phyloP scores from a whole-genome alignment of 2,113 vertebrate genomes.

The Muscicapa adusta region DNA sequence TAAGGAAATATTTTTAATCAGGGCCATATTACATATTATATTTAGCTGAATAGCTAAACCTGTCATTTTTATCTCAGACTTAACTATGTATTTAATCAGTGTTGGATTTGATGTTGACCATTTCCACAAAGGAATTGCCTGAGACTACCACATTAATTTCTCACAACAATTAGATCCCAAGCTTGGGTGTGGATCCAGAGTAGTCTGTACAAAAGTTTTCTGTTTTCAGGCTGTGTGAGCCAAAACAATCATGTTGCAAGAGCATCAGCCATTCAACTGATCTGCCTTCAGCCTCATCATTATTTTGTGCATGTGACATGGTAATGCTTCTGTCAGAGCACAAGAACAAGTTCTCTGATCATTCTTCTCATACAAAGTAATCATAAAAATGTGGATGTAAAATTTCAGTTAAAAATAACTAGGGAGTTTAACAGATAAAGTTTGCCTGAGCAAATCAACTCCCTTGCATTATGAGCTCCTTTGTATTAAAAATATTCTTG shows the following conservation, averaged over 20 bases:
- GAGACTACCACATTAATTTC: not conserved
- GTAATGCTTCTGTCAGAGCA: not conserved
- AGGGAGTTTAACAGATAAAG: not conserved
- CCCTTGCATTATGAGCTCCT: not conserved
- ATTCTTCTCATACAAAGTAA: not conserved
- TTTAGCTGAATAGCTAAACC: not conserved
- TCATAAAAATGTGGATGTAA: not conserved
- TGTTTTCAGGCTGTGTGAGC: not conserved
- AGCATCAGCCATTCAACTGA: not conserved
- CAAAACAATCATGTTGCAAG: not conserved
- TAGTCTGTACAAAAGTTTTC: not conserved
- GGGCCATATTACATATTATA: not conserved
- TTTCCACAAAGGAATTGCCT: not conserved
- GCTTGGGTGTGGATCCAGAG: not conserved
- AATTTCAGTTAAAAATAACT: not conserved
- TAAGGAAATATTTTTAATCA: not conserved
- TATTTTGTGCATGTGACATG: rapidly evolving
- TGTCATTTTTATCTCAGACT: not conserved
- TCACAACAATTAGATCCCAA: not conserved
- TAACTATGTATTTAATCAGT: not conserved
- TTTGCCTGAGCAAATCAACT: not conserved
- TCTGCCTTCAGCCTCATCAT: not conserved
- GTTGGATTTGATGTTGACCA: not conserved
- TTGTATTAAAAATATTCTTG: not conserved
- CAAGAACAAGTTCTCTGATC: not conserved